Conservation (phyloP, 1,140 invertebrate genomes). For the Harlomillsia oculata region DNA sequence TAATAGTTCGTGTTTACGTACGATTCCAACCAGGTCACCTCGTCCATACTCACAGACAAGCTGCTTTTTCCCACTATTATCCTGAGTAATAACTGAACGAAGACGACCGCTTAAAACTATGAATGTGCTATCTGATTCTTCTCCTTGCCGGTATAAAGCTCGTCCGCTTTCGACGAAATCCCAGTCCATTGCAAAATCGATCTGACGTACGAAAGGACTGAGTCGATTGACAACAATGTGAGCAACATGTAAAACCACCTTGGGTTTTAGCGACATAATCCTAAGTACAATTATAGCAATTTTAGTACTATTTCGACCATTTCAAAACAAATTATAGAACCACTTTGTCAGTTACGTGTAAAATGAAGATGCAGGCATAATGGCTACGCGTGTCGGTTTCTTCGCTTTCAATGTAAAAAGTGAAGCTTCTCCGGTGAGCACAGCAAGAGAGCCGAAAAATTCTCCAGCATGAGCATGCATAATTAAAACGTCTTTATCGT, state of each 20-base stretch:
- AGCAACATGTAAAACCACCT: slow-evolving; percentile 82
- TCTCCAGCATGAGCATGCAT: slow-evolving; percentile 81
- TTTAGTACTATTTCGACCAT: too few species aligned
- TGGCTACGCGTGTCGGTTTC: slow-evolving; percentile 65
- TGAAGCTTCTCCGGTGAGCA: slow-evolving; percentile 88
- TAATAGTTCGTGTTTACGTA: too few species aligned
- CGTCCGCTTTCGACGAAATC: slow-evolving; percentile 89
- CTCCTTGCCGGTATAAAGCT: slow-evolving; percentile 90
- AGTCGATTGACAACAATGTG: slow-evolving; percentile 82
- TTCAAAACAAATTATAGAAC: slow-evolving; percentile 2
- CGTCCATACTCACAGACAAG: slow-evolving; percentile 95
- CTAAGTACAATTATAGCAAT: too few species aligned
- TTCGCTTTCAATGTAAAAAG: slow-evolving; percentile 87
- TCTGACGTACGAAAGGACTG: slow-evolving; percentile 94
- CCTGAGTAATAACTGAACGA: slow-evolving; percentile 83
- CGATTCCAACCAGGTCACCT: slow-evolving; percentile 94
- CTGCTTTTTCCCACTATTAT: slow-evolving; percentile 90
- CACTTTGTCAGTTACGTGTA: slow-evolving; percentile 52
- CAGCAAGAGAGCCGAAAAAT: slow-evolving; percentile 83
- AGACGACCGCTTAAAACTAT: slow-evolving; percentile 94
- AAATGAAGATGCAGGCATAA: slow-evolving; percentile 72
- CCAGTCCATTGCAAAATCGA: slow-evolving; percentile 99
- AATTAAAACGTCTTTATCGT: slow-evolving; percentile 67
- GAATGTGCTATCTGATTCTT: slow-evolving; percentile 89
- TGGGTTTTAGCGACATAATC: slow-evolving; percentile 77